Base-by-base conservation (phyloP, 2,888 invertebrate species). In the Aethes cnicana region DNA sequence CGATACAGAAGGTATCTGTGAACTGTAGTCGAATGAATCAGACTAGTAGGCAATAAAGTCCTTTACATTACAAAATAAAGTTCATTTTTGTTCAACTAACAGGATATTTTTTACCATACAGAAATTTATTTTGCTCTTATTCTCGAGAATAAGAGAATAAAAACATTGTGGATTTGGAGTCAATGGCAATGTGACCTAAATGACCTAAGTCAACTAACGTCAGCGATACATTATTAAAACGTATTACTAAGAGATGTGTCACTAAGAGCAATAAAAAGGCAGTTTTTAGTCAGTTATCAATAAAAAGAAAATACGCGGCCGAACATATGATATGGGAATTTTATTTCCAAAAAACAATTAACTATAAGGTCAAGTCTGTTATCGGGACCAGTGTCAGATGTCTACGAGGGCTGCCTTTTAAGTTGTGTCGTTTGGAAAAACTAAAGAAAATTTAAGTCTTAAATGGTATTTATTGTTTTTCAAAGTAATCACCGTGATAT, bases 31-130 rank as follows among this genome's bases (percentile, higher is more conserved):
- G 17, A 6, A 16, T 12, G 36, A 36, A 36, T 12, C 36, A 36
- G 9, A 36, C 18, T 36, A 36, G 36, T 36, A 36, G 16, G 36
- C 36, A 36, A 36, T 18, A 36, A 6, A 36, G 12, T 36, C 36
- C 36, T 36, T 36, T 18, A 18, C 7, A 4, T 36, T 36, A 36
- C 36, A 36, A 36, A 36, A 36, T 36, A 36, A 36, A 36, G 36
- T 9, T 36, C 36, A 36, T 18, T 18, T 9, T 16, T 26, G n/a
- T n/a, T n/a, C n/a, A n/a, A n/a, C n/a, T n/a, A n/a, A n/a, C n/a
- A n/a, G n/a, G n/a, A n/a, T n/a, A 26, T 26, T 26, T 26, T 26
- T 26, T 26, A 26, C 26, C 26, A 26, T 26, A 26, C 26, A 26
- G 4, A 5, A 26, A n/a, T 26, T 26, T 26, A 26, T 26, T 26